Conservation (phyloP, 2,888 invertebrate genomes). For the Lasius platythorax region DNA sequence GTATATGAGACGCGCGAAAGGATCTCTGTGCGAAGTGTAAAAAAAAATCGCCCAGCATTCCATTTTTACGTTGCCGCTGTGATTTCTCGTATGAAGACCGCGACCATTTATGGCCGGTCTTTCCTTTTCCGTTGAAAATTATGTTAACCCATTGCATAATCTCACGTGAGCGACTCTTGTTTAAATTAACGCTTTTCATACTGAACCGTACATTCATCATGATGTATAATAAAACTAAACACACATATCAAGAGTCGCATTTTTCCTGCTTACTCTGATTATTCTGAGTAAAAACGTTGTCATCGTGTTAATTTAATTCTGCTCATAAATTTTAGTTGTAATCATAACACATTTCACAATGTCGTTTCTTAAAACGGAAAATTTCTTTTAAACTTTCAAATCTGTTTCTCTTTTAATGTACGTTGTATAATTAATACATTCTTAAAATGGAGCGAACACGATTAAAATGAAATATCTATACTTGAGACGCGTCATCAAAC, state of each 20-base stretch:
- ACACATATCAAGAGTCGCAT: background rate
- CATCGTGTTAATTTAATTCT: conserved; percentile 13
- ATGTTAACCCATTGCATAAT: conserved; percentile 26
- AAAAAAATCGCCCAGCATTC: conserved; percentile 77
- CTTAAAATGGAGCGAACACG: background rate
- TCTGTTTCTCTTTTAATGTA: background rate
- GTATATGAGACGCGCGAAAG: conserved; percentile 56
- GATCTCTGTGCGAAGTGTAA: conserved; percentile 72
- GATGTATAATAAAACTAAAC: conserved; percentile 39
- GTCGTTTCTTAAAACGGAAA: background rate
- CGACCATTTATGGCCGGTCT: conserved; percentile 65
- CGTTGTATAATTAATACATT: background rate
- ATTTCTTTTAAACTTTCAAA: background rate
- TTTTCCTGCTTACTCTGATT: background rate
- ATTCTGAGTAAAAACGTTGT: background rate
- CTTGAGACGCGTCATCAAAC: background rate
- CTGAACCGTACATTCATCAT: background rate
- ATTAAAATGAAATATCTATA: background rate
- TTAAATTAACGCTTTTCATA: conserved; percentile 41
- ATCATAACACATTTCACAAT: background rate
- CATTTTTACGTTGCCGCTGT: conserved; percentile 77
- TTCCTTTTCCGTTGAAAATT: conserved; percentile 47
- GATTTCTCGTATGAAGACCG: conserved; percentile 70
- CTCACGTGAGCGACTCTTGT: conserved; percentile 25
- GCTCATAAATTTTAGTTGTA: background rate